Conservation (phyloP, 2,113 vertebrate species). For the Ariopsis seemanni region DNA sequence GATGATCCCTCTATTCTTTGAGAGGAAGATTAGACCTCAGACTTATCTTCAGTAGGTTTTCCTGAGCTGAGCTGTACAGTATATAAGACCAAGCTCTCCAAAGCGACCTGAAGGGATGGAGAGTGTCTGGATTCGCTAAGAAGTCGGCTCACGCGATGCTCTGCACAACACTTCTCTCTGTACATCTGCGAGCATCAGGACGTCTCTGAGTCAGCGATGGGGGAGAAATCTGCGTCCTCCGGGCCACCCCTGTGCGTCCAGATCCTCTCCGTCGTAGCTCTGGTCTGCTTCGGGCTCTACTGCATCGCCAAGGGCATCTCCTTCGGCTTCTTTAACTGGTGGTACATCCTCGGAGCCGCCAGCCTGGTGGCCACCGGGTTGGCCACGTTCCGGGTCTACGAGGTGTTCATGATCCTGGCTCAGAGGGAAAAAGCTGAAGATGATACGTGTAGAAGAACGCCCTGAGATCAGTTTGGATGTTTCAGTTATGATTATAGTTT, state of each 20-base stretch:
- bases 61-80: slow-evolving; percentile 20
- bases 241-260: slow-evolving; percentile 62
- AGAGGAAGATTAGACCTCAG: slow-evolving; percentile 40
- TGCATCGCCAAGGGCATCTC: slow-evolving; percentile 63
- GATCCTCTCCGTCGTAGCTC: slow-evolving; percentile 58
- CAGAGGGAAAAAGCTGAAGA: slow-evolving; percentile 49
- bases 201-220: slow-evolving; percentile 41
- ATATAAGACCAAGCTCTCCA: slow-evolving; percentile 11
- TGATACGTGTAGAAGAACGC: slow-evolving; percentile 24
- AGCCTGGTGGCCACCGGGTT: slow-evolving; percentile 61
- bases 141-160: background rate
- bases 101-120: background rate
- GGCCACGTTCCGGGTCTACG: slow-evolving; percentile 64
- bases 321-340: slow-evolving; percentile 67
- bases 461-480: background rate
- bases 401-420: slow-evolving; percentile 55
- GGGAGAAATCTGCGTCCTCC: slow-evolving; percentile 32
- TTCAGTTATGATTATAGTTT: background rate
- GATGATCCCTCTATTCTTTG: slow-evolving; percentile 4
- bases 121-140: background rate
- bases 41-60: slow-evolving; percentile 17
- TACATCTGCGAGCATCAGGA: background rate
- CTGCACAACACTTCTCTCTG: background rate
- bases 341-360: slow-evolving; percentile 63
- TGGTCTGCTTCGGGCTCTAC: slow-evolving; percentile 63